These are phyloP conservation scores for Hassar affinis DNA, from an alignment of 2,113 vertebrate genomes.

Conservation along the genomic window DNA sequence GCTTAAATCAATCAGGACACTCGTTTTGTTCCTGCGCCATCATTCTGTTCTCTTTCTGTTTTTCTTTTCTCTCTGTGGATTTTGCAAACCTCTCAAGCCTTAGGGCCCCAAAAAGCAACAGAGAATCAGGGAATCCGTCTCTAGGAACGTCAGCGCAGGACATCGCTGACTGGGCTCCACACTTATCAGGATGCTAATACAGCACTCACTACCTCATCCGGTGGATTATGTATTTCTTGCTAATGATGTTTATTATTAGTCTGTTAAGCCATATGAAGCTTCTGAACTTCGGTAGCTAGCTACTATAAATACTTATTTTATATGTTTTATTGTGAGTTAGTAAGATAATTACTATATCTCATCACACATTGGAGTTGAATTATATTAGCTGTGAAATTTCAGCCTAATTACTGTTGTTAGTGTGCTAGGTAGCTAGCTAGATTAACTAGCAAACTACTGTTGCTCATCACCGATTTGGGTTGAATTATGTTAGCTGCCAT, in stretches of 20 bases:
- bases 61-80: background rate
- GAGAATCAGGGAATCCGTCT: background rate
- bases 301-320: background rate
- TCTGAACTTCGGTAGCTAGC: background rate
- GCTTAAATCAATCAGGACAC: conserved; percentile 7
- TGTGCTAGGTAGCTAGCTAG: background rate
- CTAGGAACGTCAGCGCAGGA: background rate
- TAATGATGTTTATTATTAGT: background rate
- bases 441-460: background rate
- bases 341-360: background rate
- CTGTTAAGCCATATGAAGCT: background rate
- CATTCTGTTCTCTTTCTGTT: background rate
- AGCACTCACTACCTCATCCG: background rate
- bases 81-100: conserved; percentile 26
- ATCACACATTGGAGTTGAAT: background rate
- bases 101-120: conserved; percentile 2
- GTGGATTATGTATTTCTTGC: background rate
- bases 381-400: background rate
- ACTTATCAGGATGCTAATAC: background rate
- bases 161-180: background rate
- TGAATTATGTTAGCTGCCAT: background rate
- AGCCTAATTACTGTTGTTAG: background rate
- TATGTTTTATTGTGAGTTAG: too few species aligned
- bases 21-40: background rate
- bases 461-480: background rate